A percentile compares a stretch with the other conserved stretches of the same genome.
Conservation (phyloP, 2,797 vertebrate genomes). For the Labeo calbasu region DNA sequence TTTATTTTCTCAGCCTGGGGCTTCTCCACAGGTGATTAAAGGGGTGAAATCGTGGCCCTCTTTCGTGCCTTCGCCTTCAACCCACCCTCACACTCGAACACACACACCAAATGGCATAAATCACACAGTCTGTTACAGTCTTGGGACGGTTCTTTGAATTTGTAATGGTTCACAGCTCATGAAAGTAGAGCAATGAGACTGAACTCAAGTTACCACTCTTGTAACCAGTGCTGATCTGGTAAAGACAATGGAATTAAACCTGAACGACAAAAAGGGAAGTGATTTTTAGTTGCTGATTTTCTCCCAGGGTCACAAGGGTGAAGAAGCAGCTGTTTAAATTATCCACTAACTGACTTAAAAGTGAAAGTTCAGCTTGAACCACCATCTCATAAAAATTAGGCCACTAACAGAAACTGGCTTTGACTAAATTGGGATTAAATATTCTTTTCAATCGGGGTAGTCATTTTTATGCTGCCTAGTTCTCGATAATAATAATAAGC, state of each 20-base stretch:
- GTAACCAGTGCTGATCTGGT: not conserved
- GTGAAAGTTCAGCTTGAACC: not conserved
- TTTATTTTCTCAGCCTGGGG: slow-evolving; percentile 13
- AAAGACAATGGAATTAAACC: slow-evolving; percentile 17
- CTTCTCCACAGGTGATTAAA: slow-evolving; percentile 46
- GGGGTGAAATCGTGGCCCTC: slow-evolving; percentile 9
- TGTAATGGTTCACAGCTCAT: slow-evolving; percentile 19
- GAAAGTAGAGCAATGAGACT: slow-evolving; percentile 30
- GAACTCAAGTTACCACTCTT: slow-evolving; percentile 4
- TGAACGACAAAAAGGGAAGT: not conserved
- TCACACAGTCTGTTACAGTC: slow-evolving; percentile 2
- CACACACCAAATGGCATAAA: slow-evolving; percentile 9
- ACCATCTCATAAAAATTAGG: not conserved
- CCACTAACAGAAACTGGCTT: not conserved
- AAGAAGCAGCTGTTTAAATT: not conserved
- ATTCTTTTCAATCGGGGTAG: not conserved
- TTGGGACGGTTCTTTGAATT: not conserved
- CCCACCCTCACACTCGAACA: slow-evolving; percentile 13
- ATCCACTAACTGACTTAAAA: not conserved
- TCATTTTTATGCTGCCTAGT: not conserved
- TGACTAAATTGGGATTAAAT: not conserved
- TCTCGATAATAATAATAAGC: not conserved
- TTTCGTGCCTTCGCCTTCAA: slow-evolving; percentile 1
- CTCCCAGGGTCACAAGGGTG: not conserved
- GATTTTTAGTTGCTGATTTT: not conserved